Base-by-base conservation (phyloP, 2,113 vertebrate species). In the Ginglymostoma cirratum region DNA sequence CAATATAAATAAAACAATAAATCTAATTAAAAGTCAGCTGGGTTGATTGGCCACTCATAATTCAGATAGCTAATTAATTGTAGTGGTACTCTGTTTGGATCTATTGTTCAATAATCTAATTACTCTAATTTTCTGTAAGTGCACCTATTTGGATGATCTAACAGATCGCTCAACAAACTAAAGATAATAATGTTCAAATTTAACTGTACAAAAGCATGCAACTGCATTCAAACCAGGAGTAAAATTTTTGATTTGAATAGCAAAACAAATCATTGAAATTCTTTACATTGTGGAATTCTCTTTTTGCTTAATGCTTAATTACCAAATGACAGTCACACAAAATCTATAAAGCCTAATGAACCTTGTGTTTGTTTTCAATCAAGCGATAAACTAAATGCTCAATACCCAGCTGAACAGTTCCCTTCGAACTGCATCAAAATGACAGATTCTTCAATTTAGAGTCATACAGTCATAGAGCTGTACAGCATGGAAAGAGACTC, bases 31-130 rank as follows among this genome's bases (percentile, higher is more conserved):
- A 96, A 61, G 52, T 17, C 52, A 38, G 34, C 52, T 66, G 80
- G 96, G 96, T 95, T 96, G 94, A 66, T 86, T 87, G 87, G 96
- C 96, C 85, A 69, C 34, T 96, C 24, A 78, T 96, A 76, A 0
- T 96, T 97, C 86, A 96, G 96, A 96, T 19, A 95, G 96, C 96
- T 96, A 95, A 97, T 97, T 96, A 96, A 96, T 95, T 95, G 96
- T 95, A 96, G 95, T 80, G 96, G 96, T 76, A 96, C 96, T 96
- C 96, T 96, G 95, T 96, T 96, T 17, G 69, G 94, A 55, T 86
- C 5, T 34, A 86, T 93, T 55, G 17, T 42, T 87, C 80, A 93
- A 94, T 96, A 96, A 96, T 34, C 34, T 96, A 95, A 96, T 96
- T 67, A 96, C 10, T 96, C 86, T 92, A 52, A 96, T 96, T 96